Evolutionary conservation across 2,113 vertebrate species (phyloP), one percentile per base, ranked within the genome.

Genomic region (Haplochromis vanheusdeni): DNA sequence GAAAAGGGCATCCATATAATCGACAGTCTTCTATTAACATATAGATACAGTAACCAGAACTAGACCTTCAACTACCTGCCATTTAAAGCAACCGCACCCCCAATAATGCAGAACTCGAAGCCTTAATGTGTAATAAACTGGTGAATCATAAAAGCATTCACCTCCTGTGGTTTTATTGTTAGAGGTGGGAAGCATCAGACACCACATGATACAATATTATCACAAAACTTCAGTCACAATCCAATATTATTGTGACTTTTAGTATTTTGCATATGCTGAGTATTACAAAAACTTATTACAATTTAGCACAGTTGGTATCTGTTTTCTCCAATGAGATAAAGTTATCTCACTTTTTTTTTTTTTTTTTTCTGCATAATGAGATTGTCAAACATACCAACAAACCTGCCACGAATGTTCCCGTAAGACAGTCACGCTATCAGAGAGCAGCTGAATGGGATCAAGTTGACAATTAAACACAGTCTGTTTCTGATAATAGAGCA

Each of bases 271-370:
- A 37, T 37, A 1, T 65, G 19, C 19, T 68, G 62, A 37, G 62
- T 0, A 13, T 37, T 1, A 21, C 62, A 68, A 68, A 37, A 37
- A 1, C 9, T 0, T 65, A 65, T 7, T 65, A 65, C 31, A n/a
- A 1, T 65, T 65, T 37, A 35, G 31, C 31, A 7, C 60, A 65
- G 60, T 1, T 35, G 60, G 60, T 35, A 65, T n/a, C 4, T 5
- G 60, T 68, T 37, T 68, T 68, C 33, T 21, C 33, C 33, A 2
- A 0, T 37, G 19, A 65, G 6, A 37, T 65, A 21, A 65, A n/a
- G 6, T 65, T 21, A 65, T 37, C 4, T 65, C 19, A 21, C 33
- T 2, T 68, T 21, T 31, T 13, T n/a, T 16, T 26, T 1, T 55
- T 49, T 19, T 35, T 12, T n/a, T 40, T 14, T 8, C 0, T 68